phyloP scores from a whole-genome alignment of 2,113 vertebrate species.

The Oreochromis aureus region DNA sequence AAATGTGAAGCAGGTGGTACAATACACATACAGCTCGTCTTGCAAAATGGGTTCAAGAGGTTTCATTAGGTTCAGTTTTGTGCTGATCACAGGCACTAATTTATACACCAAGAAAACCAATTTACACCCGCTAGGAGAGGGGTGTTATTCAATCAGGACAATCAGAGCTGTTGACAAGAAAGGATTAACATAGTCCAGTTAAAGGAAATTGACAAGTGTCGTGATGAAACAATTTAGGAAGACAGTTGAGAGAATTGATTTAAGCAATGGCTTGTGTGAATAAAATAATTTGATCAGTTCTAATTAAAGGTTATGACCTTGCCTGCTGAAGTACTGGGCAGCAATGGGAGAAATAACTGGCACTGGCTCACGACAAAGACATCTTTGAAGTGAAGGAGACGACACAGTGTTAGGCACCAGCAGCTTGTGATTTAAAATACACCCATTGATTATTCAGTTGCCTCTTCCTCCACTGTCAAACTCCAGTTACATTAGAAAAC shows the following conservation, averaged over 20 bases:
- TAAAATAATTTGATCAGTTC: not conserved
- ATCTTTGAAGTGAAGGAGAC: not conserved
- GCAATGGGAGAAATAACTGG: not conserved
- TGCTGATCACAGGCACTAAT: constrained; percentile 7
- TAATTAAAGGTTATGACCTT: not conserved
- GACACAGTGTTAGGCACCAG: not conserved
- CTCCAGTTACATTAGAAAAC: not conserved
- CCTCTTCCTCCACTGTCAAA: constrained; percentile 1
- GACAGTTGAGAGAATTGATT: constrained; percentile 13
- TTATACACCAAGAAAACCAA: constrained; percentile 38
- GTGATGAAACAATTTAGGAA: constrained; percentile 17
- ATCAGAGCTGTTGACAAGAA: constrained; percentile 18
- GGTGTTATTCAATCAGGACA: constrained; percentile 24
- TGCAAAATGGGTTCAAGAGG: not conserved
- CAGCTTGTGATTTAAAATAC: not conserved
- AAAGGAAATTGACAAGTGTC: constrained; percentile 6
- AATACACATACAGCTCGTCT: not conserved
- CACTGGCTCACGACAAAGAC: not conserved
- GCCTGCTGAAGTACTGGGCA: not conserved
- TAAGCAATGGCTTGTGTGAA: not conserved
- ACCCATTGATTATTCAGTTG: constrained; percentile 26
- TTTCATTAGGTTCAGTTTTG: not conserved
- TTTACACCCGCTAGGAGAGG: constrained; percentile 14
- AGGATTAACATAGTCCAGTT: not conserved
- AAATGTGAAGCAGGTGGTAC: not conserved